Percentiles rank a stretch among this genome's conserved stretches.
Conservation (phyloP, 1,140 invertebrate genomes). For the Caenorhabditis brenneri region DNA sequence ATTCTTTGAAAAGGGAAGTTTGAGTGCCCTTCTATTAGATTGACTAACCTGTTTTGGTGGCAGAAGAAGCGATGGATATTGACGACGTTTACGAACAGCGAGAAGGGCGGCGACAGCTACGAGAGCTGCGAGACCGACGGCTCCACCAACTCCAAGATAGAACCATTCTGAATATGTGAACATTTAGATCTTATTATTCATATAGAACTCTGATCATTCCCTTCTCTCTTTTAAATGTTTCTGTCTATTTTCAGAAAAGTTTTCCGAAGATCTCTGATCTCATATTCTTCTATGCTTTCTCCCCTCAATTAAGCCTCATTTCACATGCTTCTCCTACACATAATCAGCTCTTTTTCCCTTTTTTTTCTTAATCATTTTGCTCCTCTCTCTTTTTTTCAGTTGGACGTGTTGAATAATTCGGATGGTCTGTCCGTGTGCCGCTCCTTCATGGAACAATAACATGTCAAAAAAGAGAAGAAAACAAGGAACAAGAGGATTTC, state of each 20-base stretch:
- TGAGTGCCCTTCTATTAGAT: no score
- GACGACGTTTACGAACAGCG: slow-evolving; percentile 40
- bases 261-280: not conserved
- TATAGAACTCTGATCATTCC: not conserved
- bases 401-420: not conserved
- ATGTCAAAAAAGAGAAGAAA: not conserved
- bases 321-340: not conserved
- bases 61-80: slow-evolving; percentile 50
- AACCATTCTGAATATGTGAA: slow-evolving; percentile 45
- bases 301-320: slow-evolving; percentile 13
- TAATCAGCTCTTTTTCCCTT: not conserved
- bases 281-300: not conserved
- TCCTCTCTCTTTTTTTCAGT: not conserved
- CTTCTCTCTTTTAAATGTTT: not conserved
- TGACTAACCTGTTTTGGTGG: slow-evolving; percentile 45
- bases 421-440: not conserved
- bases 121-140: slow-evolving; percentile 45
- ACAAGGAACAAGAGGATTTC: not conserved
- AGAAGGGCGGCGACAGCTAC: slow-evolving; percentile 47
- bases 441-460: not conserved
- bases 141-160: slow-evolving; percentile 43
- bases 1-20: no score
- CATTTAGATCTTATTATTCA: not conserved
- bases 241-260: not conserved
- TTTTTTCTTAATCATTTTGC: not conserved